These are phyloP conservation scores for Oxyruncus cristatus DNA, from an alignment of 2,113 vertebrate species.

Conservation along the genomic window DNA sequence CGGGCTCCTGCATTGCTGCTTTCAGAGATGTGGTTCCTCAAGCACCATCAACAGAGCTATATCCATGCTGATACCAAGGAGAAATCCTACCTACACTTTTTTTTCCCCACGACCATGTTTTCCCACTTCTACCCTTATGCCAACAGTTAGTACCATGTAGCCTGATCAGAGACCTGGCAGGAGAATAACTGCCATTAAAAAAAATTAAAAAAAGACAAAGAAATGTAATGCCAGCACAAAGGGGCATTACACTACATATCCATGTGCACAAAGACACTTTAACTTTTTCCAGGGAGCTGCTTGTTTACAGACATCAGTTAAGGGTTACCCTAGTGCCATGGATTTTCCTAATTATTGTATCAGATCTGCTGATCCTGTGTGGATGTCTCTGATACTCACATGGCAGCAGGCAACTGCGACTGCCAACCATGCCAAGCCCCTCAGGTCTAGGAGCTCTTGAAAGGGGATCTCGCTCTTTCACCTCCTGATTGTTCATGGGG, in stretches of 20 bases:
- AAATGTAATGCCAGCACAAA: not conserved
- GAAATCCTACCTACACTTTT: not conserved
- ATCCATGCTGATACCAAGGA: not conserved
- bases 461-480: not conserved
- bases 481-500: not conserved
- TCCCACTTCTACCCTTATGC: not conserved
- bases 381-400: not conserved
- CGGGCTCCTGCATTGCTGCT: rapidly evolving
- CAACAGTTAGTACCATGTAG: not conserved
- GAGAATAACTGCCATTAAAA: not conserved
- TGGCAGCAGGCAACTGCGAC: not conserved
- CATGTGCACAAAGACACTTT: not conserved
- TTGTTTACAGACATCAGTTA: not conserved
- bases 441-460: not conserved
- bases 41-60: not conserved
- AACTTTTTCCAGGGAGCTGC: not conserved
- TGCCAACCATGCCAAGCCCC: not conserved
- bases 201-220: not conserved
- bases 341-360: not conserved
- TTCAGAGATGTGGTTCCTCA: not conserved
- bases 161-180: not conserved
- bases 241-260: not conserved
- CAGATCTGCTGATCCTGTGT: not conserved
- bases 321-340: not conserved
- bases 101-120: rapidly evolving